Base-by-base conservation (phyloP, 2,113 vertebrate genomes). In the Oenanthe melanoleuca region DNA sequence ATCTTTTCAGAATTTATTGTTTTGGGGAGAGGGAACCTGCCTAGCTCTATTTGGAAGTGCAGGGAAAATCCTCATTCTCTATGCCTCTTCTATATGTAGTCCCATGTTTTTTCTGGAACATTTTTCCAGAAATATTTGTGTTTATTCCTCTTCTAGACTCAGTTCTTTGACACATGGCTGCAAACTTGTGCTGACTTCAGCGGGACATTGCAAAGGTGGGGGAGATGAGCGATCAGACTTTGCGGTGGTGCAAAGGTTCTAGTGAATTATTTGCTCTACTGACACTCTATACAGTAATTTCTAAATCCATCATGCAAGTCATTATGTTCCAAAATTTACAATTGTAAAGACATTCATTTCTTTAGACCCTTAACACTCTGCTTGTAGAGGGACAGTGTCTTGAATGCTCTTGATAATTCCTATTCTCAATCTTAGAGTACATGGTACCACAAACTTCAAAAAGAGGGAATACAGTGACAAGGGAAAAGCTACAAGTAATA, bases 101-200 rank as follows among this genome's bases (percentile, higher is more conserved):
- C 44, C n/a, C 8, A 11, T 28, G 37, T 75, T 94, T 79, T 87
- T 85, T 91, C 77, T 92, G 53, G 55, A 91, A 84, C 45, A 66
- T 65, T 91, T 72, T 93, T 47, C 33, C 57, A 79, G 45, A 82
- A 59, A 47, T 60, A 80, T 69, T 72, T 87, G 17, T 12, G 20
- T 75, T 95, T 91, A 82, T 89, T 82, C 55, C 42, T 88, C 22
- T 91, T 91, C 50, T 70, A 95, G 74, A 75, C 40, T 45, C 56
- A 85, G n/a, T 63, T 57, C 21, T 14, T 13, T 57, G 37, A 56
- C 64, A 74, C 42, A 37, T 37, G 73, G 64, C 65, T 91, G 26
- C 37, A 28, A 92, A 89, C 86, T 45, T 4, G 0, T 49, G n/a
- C 78, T 50, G 69, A 81, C 21, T 95, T 72, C 73, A 85, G 37